phyloP scores from a whole-genome alignment of 1,140 invertebrate genomes.

The Stegodyphus mimosarum region DNA sequence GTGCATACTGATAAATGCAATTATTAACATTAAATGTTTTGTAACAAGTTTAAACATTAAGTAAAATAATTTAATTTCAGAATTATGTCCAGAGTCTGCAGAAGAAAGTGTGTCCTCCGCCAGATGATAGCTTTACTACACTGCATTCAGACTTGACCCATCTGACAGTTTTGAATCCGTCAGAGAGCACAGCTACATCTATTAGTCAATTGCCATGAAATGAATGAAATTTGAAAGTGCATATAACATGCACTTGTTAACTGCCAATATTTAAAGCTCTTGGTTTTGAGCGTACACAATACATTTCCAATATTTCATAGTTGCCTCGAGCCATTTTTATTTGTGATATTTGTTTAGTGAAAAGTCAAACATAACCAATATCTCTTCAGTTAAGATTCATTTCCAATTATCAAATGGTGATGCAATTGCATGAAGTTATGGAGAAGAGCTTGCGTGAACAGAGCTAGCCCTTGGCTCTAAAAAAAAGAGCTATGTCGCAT shows the following conservation, averaged over 20 bases:
- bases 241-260: conserved; percentile 11
- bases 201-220: conserved; percentile 61
- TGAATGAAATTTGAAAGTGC: neutral
- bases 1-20: too few relatives aligned
- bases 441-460: neutral
- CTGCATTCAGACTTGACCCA: conserved; percentile 80
- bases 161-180: conserved; percentile 73
- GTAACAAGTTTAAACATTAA: too few relatives aligned
- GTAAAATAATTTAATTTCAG: conserved; percentile 68
- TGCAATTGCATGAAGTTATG: neutral
- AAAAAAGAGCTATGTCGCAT: conserved; percentile 49
- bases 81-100: conserved; percentile 84
- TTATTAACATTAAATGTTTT: too few relatives aligned
- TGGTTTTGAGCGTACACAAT: conserved; percentile 16
- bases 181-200: conserved; percentile 63
- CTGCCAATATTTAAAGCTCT: conserved; percentile 31
- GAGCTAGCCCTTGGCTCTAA: conserved; percentile 17
- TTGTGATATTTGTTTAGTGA: neutral
- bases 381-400: neutral
- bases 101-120: conserved; percentile 75
- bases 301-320: conserved; percentile 24
- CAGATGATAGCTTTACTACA: conserved; percentile 77
- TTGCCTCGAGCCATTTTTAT: neutral
- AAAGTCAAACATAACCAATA: neutral
- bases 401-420: neutral